phyloP scores from a whole-genome alignment of 2,888 invertebrate genomes.

The Phortica magna region DNA sequence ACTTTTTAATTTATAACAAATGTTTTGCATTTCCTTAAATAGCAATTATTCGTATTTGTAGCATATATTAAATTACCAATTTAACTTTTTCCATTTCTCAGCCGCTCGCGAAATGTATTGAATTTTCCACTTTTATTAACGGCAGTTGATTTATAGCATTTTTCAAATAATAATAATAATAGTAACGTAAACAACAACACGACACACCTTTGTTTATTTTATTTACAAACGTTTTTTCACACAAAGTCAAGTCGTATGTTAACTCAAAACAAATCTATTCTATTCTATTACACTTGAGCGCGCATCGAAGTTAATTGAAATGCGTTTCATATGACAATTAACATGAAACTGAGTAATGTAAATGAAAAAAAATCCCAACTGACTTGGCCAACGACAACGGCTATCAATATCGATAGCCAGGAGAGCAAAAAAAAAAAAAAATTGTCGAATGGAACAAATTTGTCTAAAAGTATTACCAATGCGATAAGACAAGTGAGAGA shows the following conservation, averaged over 20 bases:
- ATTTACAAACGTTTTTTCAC: background rate
- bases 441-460: background rate
- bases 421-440: background rate
- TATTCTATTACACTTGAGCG: background rate
- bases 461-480: background rate
- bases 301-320: conserved; percentile 8
- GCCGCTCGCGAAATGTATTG: conserved; percentile 36
- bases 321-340: conserved; percentile 27
- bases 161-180: background rate
- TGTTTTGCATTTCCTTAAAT: too few species aligned
- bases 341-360: background rate
- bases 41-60: too few species aligned
- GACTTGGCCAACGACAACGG: background rate
- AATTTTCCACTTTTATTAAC: conserved; percentile 29
- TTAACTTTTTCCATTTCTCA: conserved; percentile 61
- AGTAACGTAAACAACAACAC: background rate
- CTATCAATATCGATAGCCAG: background rate
- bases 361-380: background rate
- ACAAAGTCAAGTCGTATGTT: background rate
- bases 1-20: too few species aligned
- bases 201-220: conserved; percentile 12
- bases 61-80: conserved; percentile 52
- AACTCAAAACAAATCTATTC: background rate
- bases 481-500: background rate
- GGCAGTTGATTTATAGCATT: background rate